Evolutionary conservation across 2,113 vertebrate genomes (phyloP).

Genomic region (Podocnemis expansa): DNA sequence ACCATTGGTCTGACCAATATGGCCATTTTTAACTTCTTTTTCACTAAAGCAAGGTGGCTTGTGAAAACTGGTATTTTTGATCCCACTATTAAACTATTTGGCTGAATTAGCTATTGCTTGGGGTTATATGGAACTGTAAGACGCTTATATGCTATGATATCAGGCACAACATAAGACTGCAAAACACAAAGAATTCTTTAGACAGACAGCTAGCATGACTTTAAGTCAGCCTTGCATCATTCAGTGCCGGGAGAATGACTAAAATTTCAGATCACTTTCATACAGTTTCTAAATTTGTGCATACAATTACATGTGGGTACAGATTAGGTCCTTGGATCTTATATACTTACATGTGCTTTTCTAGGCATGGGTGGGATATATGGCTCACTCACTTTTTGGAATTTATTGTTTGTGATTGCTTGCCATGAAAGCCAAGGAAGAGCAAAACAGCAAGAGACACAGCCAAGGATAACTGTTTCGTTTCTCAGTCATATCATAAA

Average conservation of each 20-base stretch:
- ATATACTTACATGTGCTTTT: neutral
- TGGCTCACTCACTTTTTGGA: neutral
- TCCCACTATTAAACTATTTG: neutral
- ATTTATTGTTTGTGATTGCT: neutral
- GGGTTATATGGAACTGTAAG: neutral
- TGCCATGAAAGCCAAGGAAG: neutral
- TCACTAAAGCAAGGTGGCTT: neutral
- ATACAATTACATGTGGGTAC: neutral
- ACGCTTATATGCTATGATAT: neutral
- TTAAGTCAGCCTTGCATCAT: neutral
- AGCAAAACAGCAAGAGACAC: constrained; percentile 13
- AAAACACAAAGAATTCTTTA: neutral
- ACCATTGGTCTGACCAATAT: neutral
- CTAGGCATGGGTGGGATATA: neutral
- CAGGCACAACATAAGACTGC: neutral
- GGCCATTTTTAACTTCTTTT: neutral
- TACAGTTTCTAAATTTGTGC: neutral
- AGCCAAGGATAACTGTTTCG: neutral
- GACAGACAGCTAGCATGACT: neutral
- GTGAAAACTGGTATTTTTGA: neutral
- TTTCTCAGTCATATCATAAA: neutral
- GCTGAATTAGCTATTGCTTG: neutral
- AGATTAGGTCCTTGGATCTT: neutral
- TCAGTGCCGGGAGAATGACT: neutral
- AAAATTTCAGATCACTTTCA: neutral